Evolutionary conservation across 2,797 vertebrate genomes (phyloP).

Genomic region (Lacerta agilis): DNA sequence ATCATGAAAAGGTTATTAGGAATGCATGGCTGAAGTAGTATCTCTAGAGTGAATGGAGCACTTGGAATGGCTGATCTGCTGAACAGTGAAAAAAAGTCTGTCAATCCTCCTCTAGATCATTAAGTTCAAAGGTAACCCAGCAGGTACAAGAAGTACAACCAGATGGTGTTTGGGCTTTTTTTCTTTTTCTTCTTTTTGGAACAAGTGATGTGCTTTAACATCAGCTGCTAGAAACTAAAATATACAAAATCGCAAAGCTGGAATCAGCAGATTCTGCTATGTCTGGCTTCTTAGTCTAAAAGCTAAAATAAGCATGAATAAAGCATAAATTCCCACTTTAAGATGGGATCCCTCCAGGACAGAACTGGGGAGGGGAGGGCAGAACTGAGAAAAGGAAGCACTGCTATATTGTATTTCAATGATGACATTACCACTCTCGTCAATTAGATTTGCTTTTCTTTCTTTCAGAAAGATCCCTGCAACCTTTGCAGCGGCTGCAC

Average conservation of each 20-base stretch:
- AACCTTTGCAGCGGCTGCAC: neutral
- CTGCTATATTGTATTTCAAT: conserved; percentile 1
- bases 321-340: conserved; percentile 17
- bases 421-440: neutral
- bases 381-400: conserved; percentile 18
- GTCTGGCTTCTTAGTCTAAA: neutral
- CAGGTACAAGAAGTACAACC: conserved; percentile 12
- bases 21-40: neutral
- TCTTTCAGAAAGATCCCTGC: neutral
- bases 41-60: neutral
- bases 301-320: neutral
- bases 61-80: neutral
- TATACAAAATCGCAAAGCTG: conserved; percentile 1
- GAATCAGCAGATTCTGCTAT: conserved; percentile 30
- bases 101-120: neutral
- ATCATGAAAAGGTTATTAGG: conserved; percentile 1
- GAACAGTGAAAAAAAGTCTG: neutral
- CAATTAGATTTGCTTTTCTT: neutral
- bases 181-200: neutral
- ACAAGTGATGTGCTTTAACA: neutral
- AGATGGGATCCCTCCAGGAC: conserved; percentile 11
- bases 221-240: neutral
- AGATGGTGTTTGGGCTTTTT: neutral
- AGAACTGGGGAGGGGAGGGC: neutral
- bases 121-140: conserved; percentile 10